Evolutionary conservation across 2,888 invertebrate species (phyloP).

Genomic region (Orthosia gothica): DNA sequence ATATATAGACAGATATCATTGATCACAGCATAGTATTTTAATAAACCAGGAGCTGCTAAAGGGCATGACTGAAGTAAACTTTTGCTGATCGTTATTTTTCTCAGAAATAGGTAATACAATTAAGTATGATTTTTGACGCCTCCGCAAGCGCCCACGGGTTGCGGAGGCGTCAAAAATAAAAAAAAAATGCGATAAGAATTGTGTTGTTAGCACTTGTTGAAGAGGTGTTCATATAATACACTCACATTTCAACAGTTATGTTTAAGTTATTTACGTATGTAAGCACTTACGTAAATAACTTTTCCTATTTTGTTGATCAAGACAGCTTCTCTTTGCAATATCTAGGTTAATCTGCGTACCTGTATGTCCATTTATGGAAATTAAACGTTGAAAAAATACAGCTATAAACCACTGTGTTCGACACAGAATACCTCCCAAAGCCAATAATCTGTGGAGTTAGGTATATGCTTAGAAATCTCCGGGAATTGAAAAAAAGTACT

Average conservation of each 20-base stretch:
- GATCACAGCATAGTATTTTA: constrained; percentile 4
- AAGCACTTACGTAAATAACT: not conserved
- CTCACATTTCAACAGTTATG: no score
- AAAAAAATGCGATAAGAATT: no score
- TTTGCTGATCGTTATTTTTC: constrained; percentile 25
- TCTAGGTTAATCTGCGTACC: not conserved
- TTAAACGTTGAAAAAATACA: not conserved
- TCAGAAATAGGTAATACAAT: constrained; percentile 25
- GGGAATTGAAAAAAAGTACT: not conserved
- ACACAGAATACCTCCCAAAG: no score
- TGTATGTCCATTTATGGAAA: not conserved
- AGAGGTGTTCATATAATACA: no score
- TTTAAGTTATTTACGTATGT: no score
- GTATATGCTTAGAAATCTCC: not conserved
- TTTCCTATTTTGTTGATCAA: constrained; percentile 9
- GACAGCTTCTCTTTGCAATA: not conserved
- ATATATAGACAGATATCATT: no score
- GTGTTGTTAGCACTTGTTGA: no score
- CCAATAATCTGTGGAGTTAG: not conserved
- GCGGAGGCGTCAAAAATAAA: no score
- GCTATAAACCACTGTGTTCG: not conserved
- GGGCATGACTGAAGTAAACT: constrained; percentile 12
- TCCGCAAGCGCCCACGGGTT: not conserved
- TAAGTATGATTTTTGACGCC: constrained; percentile 18
- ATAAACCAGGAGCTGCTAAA: not conserved